These are phyloP conservation scores for Notamacropus eugenii DNA, from an alignment of 2,797 vertebrate genomes.

Conservation along the genomic window DNA sequence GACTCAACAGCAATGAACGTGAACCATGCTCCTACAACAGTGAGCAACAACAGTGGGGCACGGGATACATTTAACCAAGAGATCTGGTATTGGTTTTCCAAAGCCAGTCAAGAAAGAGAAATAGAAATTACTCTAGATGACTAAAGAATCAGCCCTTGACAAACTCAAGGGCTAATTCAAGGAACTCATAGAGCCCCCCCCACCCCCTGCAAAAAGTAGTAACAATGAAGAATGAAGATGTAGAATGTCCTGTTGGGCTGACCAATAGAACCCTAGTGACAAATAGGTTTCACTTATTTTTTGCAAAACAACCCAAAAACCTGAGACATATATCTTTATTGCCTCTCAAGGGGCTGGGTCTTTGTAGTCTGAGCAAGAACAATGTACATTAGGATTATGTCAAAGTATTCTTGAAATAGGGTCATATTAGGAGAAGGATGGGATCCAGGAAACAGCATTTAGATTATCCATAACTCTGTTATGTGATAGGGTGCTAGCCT, in stretches of 20 bases:
- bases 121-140: not conserved
- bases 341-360: not conserved
- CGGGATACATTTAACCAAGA: not conserved
- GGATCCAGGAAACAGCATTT: not conserved
- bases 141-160: not conserved
- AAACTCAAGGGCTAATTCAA: not conserved
- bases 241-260: not conserved
- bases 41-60: not conserved
- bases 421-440: not conserved
- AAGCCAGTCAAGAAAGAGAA: not conserved
- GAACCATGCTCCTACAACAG: not conserved
- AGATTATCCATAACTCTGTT: not conserved
- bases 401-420: not conserved
- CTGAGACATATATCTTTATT: not conserved
- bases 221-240: not conserved
- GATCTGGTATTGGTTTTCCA: not conserved
- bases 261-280: not conserved
- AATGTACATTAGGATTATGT: not conserved
- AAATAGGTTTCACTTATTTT: not conserved
- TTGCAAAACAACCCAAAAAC: not conserved
- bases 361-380: not conserved
- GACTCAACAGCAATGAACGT: not conserved
- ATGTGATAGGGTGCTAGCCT: too few relatives aligned
- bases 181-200: not conserved
- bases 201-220: not conserved